Conservation (phyloP, 2,797 vertebrate species). For the Eulemur mongoz region DNA sequence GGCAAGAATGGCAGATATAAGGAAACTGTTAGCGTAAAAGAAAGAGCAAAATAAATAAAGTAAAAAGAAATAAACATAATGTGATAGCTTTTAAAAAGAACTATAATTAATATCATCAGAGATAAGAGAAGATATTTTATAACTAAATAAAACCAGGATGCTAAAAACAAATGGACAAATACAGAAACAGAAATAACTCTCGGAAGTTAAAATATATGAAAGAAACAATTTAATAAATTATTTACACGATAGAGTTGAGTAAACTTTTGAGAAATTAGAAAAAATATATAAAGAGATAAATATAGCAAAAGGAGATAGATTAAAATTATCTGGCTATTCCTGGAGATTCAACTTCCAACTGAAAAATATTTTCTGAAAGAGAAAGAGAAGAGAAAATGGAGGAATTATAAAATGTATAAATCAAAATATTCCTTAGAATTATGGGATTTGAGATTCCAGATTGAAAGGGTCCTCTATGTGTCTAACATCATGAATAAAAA, state of each 20-base stretch:
- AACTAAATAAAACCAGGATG: not conserved
- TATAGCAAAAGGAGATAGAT: not conserved
- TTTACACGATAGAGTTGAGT: not conserved
- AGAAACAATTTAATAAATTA: not conserved
- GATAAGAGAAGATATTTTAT: conserved; percentile 28
- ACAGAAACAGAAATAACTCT: not conserved
- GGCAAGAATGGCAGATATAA: not conserved
- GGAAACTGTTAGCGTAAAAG: not conserved
- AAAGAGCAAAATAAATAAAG: not conserved
- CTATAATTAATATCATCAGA: not conserved
- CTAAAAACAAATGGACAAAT: not conserved
- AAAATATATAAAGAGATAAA: not conserved
- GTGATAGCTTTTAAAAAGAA: not conserved
- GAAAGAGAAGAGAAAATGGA: not conserved
- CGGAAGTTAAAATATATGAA: not conserved
- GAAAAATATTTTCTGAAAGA: not conserved
- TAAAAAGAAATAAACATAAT: not conserved
- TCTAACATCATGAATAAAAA: not conserved
- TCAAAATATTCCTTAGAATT: not conserved
- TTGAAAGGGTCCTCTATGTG: not conserved
- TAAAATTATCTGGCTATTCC: not conserved
- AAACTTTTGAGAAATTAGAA: not conserved
- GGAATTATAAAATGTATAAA: not conserved
- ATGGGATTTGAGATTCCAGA: not conserved
- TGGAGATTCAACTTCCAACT: not conserved